Evolutionary conservation across 2,888 invertebrate genomes (phyloP).

Genomic region (Rhopalosiphum nymphaeae): DNA sequence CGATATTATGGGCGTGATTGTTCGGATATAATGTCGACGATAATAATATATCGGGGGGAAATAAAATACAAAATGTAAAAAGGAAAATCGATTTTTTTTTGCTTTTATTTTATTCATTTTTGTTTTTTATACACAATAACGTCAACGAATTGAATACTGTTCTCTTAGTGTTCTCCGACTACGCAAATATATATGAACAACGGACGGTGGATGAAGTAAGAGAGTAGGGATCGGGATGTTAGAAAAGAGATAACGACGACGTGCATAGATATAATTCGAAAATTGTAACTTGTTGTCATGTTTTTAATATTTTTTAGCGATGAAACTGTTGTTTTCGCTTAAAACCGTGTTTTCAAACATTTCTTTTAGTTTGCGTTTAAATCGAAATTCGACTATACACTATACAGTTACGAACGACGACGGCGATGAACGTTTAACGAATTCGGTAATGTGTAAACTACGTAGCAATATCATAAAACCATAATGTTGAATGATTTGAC

Average conservation of each 20-base stretch:
- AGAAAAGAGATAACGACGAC: neutral
- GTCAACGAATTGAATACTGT: neutral
- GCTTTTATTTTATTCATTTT: neutral
- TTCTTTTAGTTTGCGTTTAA: neutral
- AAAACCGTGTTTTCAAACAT: neutral
- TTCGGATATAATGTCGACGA: neutral
- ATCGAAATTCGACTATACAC: neutral
- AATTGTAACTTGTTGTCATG: neutral
- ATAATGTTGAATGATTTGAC: neutral
- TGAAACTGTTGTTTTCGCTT: neutral
- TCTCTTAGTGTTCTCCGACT: neutral
- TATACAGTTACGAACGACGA: neutral
- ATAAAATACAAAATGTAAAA: neutral
- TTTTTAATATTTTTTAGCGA: neutral
- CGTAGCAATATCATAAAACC: neutral
- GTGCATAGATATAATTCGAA: neutral
- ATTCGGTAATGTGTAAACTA: neutral
- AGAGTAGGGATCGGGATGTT: neutral
- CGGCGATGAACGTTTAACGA: neutral
- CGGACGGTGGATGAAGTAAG: neutral
- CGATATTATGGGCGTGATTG: constrained; percentile 16
- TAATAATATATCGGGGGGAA: neutral
- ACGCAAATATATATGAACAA: neutral
- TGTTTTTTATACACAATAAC: constrained; percentile 1
- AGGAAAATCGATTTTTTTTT: constrained; percentile 18